phyloP scores from a whole-genome alignment of 1,140 invertebrate species.

The Nilaparvata lugens region DNA sequence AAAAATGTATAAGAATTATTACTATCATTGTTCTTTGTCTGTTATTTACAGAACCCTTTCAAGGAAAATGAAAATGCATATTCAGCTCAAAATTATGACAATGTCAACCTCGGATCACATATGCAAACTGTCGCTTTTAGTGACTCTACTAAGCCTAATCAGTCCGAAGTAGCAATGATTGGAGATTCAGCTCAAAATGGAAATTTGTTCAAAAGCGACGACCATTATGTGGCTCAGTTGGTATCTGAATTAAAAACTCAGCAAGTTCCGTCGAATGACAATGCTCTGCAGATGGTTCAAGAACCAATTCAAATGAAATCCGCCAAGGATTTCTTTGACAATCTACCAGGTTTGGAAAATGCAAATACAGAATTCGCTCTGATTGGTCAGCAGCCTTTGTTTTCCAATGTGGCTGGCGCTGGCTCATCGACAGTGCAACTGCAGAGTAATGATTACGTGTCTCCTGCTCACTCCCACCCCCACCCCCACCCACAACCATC shows the following conservation, averaged over 20 bases:
- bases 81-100: no score
- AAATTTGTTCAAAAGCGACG: not conserved
- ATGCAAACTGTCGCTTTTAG: no score
- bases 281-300: not conserved
- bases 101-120: no score
- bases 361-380: not conserved
- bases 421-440: not conserved
- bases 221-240: not conserved
- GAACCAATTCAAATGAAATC: slow-evolving; percentile 1
- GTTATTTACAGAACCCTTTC: no score
- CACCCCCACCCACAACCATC: not conserved
- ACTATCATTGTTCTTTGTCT: no score
- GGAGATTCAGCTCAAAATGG: not conserved
- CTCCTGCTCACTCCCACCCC: slow-evolving; percentile 1
- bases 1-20: no score
- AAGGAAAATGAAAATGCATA: no score
- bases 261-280: not conserved
- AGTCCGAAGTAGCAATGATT: no score
- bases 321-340: slow-evolving; percentile 13
- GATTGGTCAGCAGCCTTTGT: not conserved
- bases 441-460: not conserved
- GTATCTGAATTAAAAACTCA: not conserved
- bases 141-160: no score
- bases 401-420: not conserved
- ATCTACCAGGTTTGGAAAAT: not conserved